Evolutionary conservation across 1,140 invertebrate species (phyloP).

Genomic region (Drosophila ironensis): DNA sequence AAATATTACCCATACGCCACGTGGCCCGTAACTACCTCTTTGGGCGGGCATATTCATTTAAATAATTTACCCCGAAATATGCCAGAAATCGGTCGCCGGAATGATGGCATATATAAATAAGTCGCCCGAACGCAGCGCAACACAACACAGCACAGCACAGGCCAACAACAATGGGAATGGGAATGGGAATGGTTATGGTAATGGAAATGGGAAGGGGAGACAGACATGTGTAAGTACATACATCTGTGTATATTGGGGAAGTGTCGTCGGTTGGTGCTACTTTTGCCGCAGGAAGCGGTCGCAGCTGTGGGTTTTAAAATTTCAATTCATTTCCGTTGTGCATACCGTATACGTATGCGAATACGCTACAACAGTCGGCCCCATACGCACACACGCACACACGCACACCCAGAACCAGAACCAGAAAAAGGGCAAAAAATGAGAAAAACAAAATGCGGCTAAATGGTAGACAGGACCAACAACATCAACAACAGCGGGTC

Average conservation of each 20-base stretch:
- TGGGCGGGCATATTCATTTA: too few relatives aligned
- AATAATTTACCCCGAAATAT: conserved; percentile 11
- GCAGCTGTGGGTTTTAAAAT: conserved; percentile 79
- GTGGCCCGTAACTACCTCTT: too few relatives aligned
- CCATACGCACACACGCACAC: conserved; percentile 17
- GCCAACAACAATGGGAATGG: background rate
- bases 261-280: conserved; percentile 61
- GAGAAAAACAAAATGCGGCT: conserved; percentile 59
- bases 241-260: conserved; percentile 41
- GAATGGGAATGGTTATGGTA: background rate
- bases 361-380: conserved; percentile 22
- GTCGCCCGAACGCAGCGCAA: too few relatives aligned
- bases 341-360: conserved; percentile 40
- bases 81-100: conserved; percentile 23
- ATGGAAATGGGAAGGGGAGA: background rate
- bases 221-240: conserved; percentile 42
- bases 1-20: background rate
- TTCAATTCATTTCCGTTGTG: conserved; percentile 79
- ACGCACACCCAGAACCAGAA: conserved; percentile 7
- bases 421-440: too few relatives aligned
- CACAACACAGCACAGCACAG: too few relatives aligned
- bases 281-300: conserved; percentile 79
- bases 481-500: conserved; percentile 32
- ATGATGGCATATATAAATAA: conserved; percentile 24
- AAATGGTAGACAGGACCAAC: conserved; percentile 64